These are phyloP conservation scores for Halcyon badia DNA, from an alignment of 2,797 vertebrate species.

Conservation along the genomic window DNA sequence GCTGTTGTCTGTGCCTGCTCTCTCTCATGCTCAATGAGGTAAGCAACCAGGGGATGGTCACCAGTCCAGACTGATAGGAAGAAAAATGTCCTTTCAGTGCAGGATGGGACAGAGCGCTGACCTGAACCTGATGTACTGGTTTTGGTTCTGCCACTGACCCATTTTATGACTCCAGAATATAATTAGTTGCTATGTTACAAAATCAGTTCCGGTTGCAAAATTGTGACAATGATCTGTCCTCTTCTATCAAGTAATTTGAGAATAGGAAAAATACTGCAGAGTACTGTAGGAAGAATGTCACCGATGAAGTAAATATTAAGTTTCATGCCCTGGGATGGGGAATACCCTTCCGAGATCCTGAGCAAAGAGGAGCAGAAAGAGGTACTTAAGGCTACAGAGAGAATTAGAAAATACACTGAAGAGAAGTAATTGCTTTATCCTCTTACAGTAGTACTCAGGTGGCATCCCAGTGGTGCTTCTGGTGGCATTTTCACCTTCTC, in stretches of 20 bases:
- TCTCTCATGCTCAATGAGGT: neutral
- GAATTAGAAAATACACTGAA: neutral
- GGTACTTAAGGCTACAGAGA: neutral
- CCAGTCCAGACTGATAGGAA: neutral
- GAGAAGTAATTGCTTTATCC: neutral
- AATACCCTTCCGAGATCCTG: neutral
- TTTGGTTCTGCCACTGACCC: neutral
- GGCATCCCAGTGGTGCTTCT: neutral
- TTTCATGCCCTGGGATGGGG: neutral
- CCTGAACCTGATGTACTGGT: neutral
- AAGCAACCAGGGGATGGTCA: neutral
- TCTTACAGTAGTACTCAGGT: neutral
- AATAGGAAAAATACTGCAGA: neutral
- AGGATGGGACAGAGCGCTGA: neutral
- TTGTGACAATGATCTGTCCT: neutral
- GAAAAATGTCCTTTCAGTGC: neutral
- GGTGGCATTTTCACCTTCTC: neutral
- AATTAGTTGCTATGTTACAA: neutral
- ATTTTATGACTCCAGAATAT: neutral
- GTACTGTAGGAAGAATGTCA: neutral
- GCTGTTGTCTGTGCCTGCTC: neutral
- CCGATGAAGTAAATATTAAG: neutral
- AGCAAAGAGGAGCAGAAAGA: neutral
- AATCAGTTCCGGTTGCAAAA: neutral
- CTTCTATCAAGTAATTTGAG: neutral